Evolutionary conservation across 1,140 invertebrate species (phyloP), one percentile per base, ranked within the genome.

Genomic region (Zaprionus ornatus): DNA sequence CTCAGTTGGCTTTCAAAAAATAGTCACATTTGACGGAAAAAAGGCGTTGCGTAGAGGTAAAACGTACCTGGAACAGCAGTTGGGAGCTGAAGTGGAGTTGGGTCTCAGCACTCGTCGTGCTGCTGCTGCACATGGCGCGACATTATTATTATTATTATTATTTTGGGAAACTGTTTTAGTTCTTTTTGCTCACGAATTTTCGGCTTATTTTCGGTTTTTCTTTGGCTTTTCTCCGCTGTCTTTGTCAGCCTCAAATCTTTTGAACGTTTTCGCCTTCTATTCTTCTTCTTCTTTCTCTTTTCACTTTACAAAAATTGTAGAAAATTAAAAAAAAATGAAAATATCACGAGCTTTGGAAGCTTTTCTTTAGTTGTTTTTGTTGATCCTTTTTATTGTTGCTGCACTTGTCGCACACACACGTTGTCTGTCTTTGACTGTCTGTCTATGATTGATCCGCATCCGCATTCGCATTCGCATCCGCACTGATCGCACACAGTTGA

Each of bases 61-160:
- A 42, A 74, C 71, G 37, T 74, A 74, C 71, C 71, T 74, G 70
- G 52, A 60, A 32, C 15, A 17, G 29, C 13, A 37, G 21, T 13
- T 42, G 37, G 4, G 13, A 21, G 19, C 7, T 67, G 10, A 15
- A 12, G 40, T 59, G 55, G 12, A 29, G 57, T 35, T 57, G 62
- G 1, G 9, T 9, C 40, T 45, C n/a, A 17, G n/a, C 40, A 45
- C 40, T 17, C 40, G 40, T 19, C 9, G 40, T 32, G 45, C 42
- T 57, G 63, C n/a, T 50, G 45, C 50, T 57, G 63, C 75, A 77
- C 70, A 74, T 74, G 75, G 71, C 70, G 70, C 71, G 75, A 68
- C 63, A 77, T 77, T 10, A 10, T 32, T 10, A 32, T 32, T 3
- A 32, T 10, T 32, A 7, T 27, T 27, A 3, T 32, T 32, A 10